Evolutionary conservation across 2,888 invertebrate species (phyloP).

Genomic region (Drosophila paranaensis): DNA sequence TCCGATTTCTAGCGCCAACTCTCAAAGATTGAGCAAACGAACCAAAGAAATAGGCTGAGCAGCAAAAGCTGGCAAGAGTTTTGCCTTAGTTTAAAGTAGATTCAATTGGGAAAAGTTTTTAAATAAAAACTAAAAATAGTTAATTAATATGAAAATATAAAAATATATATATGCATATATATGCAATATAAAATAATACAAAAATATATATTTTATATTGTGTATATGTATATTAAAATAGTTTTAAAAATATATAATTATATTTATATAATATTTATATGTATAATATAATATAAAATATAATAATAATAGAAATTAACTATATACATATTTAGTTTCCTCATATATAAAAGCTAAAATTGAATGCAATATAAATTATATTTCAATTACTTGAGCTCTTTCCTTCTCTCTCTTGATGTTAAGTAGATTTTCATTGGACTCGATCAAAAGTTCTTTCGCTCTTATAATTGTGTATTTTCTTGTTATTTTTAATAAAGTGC

Average conservation of each 20-base stretch:
- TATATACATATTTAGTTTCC: too few relatives aligned
- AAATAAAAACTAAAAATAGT: not conserved
- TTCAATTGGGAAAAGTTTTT: not conserved
- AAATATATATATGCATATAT: too few relatives aligned
- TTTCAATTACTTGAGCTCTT: not conserved
- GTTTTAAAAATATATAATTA: too few relatives aligned
- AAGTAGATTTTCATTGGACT: constrained; percentile 18
- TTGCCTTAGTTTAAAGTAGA: not conserved
- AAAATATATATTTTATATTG: too few relatives aligned
- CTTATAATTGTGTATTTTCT: constrained; percentile 31
- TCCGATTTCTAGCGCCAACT: constrained; percentile 1
- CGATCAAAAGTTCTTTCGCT: not conserved
- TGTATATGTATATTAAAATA: too few relatives aligned
- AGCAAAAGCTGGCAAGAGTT: not conserved
- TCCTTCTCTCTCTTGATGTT: not conserved
- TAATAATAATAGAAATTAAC: too few relatives aligned
- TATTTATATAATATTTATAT: too few relatives aligned
- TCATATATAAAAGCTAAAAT: too few relatives aligned
- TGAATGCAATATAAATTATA: not conserved
- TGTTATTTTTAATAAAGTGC: constrained; percentile 76
- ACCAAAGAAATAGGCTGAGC: not conserved
- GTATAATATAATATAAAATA: too few relatives aligned
- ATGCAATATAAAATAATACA: too few relatives aligned
- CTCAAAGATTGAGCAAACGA: not conserved
- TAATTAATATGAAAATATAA: too few relatives aligned